phyloP scores from a whole-genome alignment of 2,888 invertebrate genomes.

The Stomorhina lunata region DNA sequence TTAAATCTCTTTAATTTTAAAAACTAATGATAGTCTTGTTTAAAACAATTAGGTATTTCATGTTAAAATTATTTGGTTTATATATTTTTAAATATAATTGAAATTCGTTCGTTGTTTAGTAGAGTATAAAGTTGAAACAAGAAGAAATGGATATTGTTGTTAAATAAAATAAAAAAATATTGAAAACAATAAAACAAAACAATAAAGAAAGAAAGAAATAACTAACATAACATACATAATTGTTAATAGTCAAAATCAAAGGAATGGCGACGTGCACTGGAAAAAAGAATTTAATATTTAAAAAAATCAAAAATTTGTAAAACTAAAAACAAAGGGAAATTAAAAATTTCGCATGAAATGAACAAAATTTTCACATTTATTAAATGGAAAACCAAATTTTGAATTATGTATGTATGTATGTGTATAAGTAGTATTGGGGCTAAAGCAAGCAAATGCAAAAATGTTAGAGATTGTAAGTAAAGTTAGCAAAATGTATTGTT shows the following conservation, averaged over 20 bases:
- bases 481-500: not conserved
- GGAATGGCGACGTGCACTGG: constrained; percentile 69
- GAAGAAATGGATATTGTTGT: constrained; percentile 8
- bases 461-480: not conserved
- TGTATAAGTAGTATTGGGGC: too few species aligned
- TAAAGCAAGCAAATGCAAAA: not conserved
- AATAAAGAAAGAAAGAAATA: too few species aligned
- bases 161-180: too few species aligned
- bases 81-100: constrained; percentile 18
- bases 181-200: constrained; percentile 17
- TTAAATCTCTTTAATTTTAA: constrained; percentile 7
- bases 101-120: constrained; percentile 46
- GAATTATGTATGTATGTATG: not conserved
- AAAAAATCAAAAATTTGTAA: constrained; percentile 33
- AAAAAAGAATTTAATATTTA: constrained; percentile 55
- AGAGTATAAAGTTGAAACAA: constrained; percentile 9
- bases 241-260: constrained; percentile 60
- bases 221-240: not conserved
- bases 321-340: not conserved
- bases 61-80: constrained; percentile 18
- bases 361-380: not conserved
- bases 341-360: constrained; percentile 1
- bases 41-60: not conserved
- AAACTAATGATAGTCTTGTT: constrained; percentile 38
- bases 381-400: constrained; percentile 8